Percentiles rank a stretch among this genome's conserved stretches.
These are phyloP conservation scores for Microctonus brassicae DNA, from an alignment of 2,888 invertebrate species.

Conservation along the genomic window DNA sequence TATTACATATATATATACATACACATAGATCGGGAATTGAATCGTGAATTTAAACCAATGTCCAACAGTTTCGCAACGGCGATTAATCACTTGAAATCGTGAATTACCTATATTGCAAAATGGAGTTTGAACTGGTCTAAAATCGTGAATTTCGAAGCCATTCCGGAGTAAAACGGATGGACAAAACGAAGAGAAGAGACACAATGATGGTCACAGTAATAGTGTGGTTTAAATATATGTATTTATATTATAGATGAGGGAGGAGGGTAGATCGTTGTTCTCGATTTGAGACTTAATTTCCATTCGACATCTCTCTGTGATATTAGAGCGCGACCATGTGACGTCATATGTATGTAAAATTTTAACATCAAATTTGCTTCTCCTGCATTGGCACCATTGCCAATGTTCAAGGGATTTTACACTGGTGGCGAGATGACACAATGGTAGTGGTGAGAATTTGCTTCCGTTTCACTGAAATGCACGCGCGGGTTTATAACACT, in stretches of 20 bases:
- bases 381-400: conserved; percentile 29
- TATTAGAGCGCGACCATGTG: conserved; percentile 63
- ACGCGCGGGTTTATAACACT: too few relatives aligned
- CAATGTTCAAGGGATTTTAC: too few relatives aligned
- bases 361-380: conserved; percentile 49
- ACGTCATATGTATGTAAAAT: conserved; percentile 67
- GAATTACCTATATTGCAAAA: conserved; percentile 38
- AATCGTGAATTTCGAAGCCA: conserved; percentile 37
- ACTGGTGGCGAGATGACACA: too few relatives aligned
- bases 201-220: conserved; percentile 7
- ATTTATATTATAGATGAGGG: neutral
- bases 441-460: conserved; percentile 18
- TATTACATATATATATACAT: conserved; percentile 12
- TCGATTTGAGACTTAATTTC: conserved; percentile 62
- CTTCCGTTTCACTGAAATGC: too few relatives aligned
- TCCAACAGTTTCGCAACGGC: conserved; percentile 38
- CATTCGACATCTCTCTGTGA: conserved; percentile 58
- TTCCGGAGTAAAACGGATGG: conserved; percentile 14
- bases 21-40: conserved; percentile 32
- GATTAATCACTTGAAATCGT: conserved; percentile 39
- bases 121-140: conserved; percentile 20
- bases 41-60: conserved; percentile 39
- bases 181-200: conserved; percentile 30
- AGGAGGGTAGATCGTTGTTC: conserved; percentile 41
- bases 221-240: neutral